Conservation (phyloP, 53 echinoderm and acorn worm species). For the Antedon mediterranea region DNA sequence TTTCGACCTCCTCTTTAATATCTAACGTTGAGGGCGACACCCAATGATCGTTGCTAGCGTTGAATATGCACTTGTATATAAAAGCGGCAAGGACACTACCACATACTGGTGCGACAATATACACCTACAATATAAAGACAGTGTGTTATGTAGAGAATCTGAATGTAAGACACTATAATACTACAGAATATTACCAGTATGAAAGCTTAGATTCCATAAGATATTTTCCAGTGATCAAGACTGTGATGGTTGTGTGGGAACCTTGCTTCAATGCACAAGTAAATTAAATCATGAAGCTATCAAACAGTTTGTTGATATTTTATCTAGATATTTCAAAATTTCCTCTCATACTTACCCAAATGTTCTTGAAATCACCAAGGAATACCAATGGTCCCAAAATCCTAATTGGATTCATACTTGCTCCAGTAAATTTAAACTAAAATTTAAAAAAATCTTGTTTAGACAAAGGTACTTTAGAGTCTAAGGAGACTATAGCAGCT, state of each 20-base stretch:
- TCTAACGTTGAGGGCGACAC: background rate
- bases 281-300: no score
- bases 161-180: no score
- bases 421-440: constrained; percentile 84
- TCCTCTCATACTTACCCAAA: constrained; percentile 44
- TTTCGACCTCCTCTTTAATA: background rate
- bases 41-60: background rate
- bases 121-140: constrained; percentile 33
- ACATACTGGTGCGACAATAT: constrained; percentile 59
- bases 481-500: no score
- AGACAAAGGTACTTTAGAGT: no score
- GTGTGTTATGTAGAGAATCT: background rate
- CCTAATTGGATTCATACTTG: constrained; percentile 92
- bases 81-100: constrained; percentile 55
- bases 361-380: constrained; percentile 3
- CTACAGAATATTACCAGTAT: no score
- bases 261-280: no score
- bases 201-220: no score
- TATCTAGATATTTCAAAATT: no score
- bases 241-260: no score
- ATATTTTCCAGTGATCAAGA: no score
- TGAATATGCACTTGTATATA: constrained; percentile 87
- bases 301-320: no score
- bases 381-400: constrained; percentile 55
- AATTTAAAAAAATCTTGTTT: constrained; percentile 6